phyloP scores from a whole-genome alignment of 1,140 invertebrate species.

The Pollicipes pollicipes region DNA sequence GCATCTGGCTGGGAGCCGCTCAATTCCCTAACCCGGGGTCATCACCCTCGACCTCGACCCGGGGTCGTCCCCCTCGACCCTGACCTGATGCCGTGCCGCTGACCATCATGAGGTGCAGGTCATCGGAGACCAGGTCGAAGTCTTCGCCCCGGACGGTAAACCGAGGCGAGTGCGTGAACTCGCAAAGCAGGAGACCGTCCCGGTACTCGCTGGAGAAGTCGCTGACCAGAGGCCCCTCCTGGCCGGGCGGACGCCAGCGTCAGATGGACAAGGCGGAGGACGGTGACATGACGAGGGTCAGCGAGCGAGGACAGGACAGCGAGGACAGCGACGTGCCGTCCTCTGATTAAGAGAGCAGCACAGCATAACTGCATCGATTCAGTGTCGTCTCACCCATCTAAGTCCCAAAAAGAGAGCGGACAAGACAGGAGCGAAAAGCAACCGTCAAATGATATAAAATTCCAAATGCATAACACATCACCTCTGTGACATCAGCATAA shows the following conservation, averaged over 20 bases:
- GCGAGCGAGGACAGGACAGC: too few relatives aligned
- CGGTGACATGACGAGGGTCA: neutral
- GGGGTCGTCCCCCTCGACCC: conserved; percentile 30
- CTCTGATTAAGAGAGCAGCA: neutral
- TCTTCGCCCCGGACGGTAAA: conserved; percentile 40
- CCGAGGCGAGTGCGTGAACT: conserved; percentile 38
- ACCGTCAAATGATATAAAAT: neutral
- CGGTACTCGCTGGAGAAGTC: conserved; percentile 39
- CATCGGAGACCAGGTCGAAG: conserved; percentile 50
- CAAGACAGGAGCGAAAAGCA: neutral
- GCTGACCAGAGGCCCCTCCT: conserved; percentile 33
- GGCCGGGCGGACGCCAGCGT: conserved; percentile 18
- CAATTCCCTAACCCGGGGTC: neutral
- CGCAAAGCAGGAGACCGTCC: conserved; percentile 55
- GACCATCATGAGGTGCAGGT: conserved; percentile 54
- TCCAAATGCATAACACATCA: too few relatives aligned
- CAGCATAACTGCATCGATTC: neutral
- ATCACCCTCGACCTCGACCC: neutral
- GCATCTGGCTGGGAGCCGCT: neutral
- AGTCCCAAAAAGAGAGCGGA: too few relatives aligned
- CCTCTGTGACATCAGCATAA: neutral
- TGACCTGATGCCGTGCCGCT: conserved; percentile 36
- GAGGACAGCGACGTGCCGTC: too few relatives aligned
- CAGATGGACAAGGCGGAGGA: neutral
- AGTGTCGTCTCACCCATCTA: too few relatives aligned